These are phyloP conservation scores for Nephila pilipes DNA, from an alignment of 1,140 invertebrate genomes.

Conservation along the genomic window DNA sequence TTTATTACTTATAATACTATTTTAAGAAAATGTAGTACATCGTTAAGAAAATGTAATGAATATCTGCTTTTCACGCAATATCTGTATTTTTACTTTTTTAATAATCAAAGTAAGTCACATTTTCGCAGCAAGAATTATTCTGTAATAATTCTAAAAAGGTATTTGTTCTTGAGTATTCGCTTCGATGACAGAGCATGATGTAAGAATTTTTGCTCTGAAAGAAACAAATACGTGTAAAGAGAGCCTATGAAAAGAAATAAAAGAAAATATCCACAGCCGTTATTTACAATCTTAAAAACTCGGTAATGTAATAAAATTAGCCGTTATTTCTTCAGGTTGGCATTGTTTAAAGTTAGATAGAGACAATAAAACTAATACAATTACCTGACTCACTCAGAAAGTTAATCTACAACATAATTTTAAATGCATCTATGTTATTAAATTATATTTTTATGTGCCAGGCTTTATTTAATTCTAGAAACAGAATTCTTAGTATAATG, in stretches of 20 bases:
- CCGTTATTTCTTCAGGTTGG: neutral
- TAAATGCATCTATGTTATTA: neutral
- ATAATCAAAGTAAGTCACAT: no score
- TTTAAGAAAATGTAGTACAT: no score
- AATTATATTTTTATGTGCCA: neutral
- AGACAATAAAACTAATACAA: neutral
- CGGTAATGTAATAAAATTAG: neutral
- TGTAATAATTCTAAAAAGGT: no score
- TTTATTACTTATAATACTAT: no score
- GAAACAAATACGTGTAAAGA: neutral
- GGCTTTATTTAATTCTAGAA: neutral
- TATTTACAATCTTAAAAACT: neutral
- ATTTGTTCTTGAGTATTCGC: no score
- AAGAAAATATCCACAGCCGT: neutral
- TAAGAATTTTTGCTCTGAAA: neutral
- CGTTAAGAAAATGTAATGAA: no score
- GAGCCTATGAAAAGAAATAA: neutral
- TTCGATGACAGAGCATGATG: no score
- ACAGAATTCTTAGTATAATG: neutral
- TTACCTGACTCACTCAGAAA: neutral
- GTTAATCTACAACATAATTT: neutral
- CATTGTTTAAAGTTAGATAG: neutral
- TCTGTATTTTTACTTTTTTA: no score
- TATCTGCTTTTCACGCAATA: no score
- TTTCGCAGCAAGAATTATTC: no score